Evolutionary conservation across 2,113 vertebrate species (phyloP).

Genomic region (Enhydra lutris): DNA sequence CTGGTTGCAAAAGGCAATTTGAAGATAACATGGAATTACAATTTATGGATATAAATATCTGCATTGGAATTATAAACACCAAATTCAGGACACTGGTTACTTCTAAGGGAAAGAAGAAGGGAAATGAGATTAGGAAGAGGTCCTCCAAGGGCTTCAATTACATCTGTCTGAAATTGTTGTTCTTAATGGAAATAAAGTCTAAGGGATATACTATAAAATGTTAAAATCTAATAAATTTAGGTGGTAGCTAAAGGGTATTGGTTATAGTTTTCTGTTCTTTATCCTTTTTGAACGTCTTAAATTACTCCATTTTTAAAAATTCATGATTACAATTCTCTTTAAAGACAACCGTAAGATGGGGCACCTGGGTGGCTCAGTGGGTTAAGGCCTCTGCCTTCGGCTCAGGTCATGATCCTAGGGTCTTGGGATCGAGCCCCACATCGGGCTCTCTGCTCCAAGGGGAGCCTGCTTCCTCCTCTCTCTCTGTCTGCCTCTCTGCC

Average conservation of each 20-base stretch:
- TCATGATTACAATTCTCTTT: background rate
- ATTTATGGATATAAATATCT: background rate
- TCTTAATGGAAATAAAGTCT: background rate
- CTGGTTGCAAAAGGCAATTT: background rate
- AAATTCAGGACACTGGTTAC: background rate
- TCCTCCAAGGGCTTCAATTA: background rate
- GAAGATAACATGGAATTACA: background rate
- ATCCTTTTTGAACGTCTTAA: background rate
- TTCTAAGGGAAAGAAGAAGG: background rate
- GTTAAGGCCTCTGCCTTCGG: too few species aligned
- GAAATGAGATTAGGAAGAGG: background rate
- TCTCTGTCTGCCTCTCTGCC: too few species aligned
- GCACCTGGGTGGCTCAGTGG: too few species aligned
- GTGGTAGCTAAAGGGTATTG: background rate
- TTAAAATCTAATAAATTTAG: background rate
- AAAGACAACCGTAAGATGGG: too few species aligned
- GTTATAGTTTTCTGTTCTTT: background rate
- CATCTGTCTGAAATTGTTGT: background rate
- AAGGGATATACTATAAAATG: background rate
- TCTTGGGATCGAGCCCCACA: too few species aligned
- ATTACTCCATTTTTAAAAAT: slow-evolving; percentile 1
- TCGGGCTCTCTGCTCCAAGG: too few species aligned
- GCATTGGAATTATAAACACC: background rate
- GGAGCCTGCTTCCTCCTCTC: too few species aligned
- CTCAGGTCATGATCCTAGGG: too few species aligned